phyloP scores from a whole-genome alignment of 2,113 vertebrate genomes.

The Rana temporaria region DNA sequence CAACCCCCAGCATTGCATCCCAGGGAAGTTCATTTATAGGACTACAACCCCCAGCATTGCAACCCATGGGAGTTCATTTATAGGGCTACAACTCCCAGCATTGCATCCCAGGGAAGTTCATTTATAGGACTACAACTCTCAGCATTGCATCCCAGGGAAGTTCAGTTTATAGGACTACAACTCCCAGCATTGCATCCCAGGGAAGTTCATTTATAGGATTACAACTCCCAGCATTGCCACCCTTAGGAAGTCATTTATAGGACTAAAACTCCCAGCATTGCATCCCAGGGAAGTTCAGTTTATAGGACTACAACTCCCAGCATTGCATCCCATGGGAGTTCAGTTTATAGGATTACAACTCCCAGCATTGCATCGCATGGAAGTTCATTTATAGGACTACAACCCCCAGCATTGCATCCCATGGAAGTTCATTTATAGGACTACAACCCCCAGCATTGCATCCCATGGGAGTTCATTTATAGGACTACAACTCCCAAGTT shows the following conservation, averaged over 20 bases:
- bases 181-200: no score
- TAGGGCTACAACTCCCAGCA: background rate
- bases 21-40: background rate
- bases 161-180: no score
- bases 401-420: accelerated
- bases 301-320: background rate
- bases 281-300: no score
- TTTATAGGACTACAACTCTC: background rate
- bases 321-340: background rate
- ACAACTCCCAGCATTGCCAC: no score
- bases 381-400: background rate
- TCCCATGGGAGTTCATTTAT: no score
- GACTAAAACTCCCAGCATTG: no score
- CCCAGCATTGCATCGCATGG: background rate
- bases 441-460: no score
- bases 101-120: background rate
- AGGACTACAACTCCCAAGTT: no score
- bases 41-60: background rate
- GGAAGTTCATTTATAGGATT: no score
- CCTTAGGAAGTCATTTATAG: no score
- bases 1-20: background rate
- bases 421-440: no score
- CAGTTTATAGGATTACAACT: background rate
- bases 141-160: no score
- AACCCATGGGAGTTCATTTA: background rate